Conservation (phyloP, 2,797 vertebrate species). For the Lepus oiostolus region DNA sequence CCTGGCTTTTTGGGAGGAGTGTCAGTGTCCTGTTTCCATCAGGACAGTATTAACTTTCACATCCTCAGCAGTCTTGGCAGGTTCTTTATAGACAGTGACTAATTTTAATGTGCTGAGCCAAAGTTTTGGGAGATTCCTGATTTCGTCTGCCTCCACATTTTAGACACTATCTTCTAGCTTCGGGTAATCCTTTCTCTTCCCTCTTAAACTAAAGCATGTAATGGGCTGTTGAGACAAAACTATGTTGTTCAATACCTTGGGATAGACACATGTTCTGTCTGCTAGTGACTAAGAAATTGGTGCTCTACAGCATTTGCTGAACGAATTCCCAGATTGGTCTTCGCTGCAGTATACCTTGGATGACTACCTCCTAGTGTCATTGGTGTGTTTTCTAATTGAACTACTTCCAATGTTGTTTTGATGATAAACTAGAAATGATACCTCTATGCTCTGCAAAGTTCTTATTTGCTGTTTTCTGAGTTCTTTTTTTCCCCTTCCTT, state of each 20-base stretch:
- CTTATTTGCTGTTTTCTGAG: background rate
- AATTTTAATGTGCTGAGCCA: slow-evolving; percentile 59
- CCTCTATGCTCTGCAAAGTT: background rate
- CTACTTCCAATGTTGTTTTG: background rate
- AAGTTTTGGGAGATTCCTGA: slow-evolving; percentile 49
- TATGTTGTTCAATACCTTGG: background rate
- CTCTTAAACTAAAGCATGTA: background rate
- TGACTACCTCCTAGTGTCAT: background rate
- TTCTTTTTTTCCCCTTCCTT: background rate
- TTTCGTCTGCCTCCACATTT: slow-evolving; percentile 9
- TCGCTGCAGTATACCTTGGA: background rate
- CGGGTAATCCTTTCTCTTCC: background rate
- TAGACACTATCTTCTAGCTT: background rate
- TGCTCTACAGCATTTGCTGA: background rate
- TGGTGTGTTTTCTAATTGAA: slow-evolving; percentile 18
- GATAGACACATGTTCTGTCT: background rate
- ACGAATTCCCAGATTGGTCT: background rate
- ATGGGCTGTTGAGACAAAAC: background rate
- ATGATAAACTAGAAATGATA: background rate
- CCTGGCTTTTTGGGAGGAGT: background rate
- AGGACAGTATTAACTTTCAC: background rate
- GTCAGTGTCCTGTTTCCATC: background rate
- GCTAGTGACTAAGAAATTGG: background rate
- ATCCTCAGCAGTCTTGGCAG: slow-evolving; percentile 50
- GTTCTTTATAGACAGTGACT: slow-evolving; percentile 58